Base-by-base conservation (phyloP, 1,140 invertebrate genomes). In the Octopus sinensis region DNA sequence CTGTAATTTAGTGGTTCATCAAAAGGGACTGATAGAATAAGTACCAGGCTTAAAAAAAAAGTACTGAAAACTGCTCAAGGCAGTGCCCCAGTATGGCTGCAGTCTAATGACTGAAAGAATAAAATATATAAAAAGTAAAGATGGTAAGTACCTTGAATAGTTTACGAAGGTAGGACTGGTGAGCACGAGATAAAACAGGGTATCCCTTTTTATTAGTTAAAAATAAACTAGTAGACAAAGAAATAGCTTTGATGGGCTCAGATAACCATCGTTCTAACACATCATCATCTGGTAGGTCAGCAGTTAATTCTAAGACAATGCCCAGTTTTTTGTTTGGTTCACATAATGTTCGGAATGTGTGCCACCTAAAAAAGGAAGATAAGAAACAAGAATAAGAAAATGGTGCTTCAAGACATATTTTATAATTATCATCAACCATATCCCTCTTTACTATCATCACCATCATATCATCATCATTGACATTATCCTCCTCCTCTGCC, bases 241-340 rank as follows among this genome's bases (percentile, higher is more conserved):
- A 92, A n/a, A 98, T 90, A 83, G 94, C 94, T 89, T 94, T 96
- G 0, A 99, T 92, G 23, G 96, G 96, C 92, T 99, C 97, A 6
- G 96, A 96, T 17, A 96, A 87, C 97, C 97, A 99, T 81, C 96
- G 93, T 43, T 94, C 92, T 23, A 98, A 90, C 84, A 94, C 91
- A 30, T 92, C 91, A 52, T 93, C 89, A 10, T 92, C 90, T 30
- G 95, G 95, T 0, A 95, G 88, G 89, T 97, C 93, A 53, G 91
- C 91, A 79, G 91, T 92, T 12, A 95, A 81, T 87, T 95, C 92
- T 79, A 95, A 88, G 6, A 92, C 92, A 79, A 98, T 90, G 78
- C 94, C 94, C 43, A 98, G 88, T 86, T 94, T 93, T 84, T 94
- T 93, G 87, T 95, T 93, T 89, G 93, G 94, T 86, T 95, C 93